A percentile compares a stretch with the other conserved stretches of the same genome.
phyloP scores from a whole-genome alignment of 2,113 vertebrate genomes.

The Eleginops maclovinus region DNA sequence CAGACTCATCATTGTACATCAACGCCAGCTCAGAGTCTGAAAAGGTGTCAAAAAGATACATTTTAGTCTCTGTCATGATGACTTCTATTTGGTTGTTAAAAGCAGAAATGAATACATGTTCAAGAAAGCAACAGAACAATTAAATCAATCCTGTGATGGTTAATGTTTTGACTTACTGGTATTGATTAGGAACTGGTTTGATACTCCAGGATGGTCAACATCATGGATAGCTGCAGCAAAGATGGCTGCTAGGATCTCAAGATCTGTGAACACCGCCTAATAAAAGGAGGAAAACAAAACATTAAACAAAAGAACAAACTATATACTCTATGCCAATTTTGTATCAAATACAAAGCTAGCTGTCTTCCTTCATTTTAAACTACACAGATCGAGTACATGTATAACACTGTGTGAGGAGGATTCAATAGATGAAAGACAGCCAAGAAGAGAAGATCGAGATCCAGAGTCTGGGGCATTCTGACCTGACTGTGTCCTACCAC shows the following conservation, averaged over 20 bases:
- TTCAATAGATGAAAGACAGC: neutral
- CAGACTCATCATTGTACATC: slow-evolving; percentile 98
- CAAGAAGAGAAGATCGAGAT: neutral
- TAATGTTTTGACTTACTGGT: slow-evolving; percentile 90
- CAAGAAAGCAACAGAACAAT: neutral
- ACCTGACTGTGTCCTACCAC: slow-evolving; percentile 17
- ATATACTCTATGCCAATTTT: neutral
- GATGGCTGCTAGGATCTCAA: slow-evolving; percentile 98
- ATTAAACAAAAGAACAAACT: slow-evolving; percentile 8
- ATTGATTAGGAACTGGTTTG: slow-evolving; percentile 99
- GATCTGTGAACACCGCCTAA: slow-evolving; percentile 97
- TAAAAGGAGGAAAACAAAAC: neutral
- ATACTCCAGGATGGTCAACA: slow-evolving; percentile 97
- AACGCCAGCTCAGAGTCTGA: slow-evolving; percentile 96
- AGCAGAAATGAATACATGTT: neutral
- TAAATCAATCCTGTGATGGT: neutral
- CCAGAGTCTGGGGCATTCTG: neutral
- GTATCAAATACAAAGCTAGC: neutral
- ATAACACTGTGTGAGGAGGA: neutral
- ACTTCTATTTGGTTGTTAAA: neutral
- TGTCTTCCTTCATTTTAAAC: slow-evolving; percentile 6
- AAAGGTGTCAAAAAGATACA: neutral
- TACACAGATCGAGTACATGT: no score
- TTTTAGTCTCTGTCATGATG: neutral
- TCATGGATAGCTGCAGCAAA: slow-evolving; percentile 98